Percentiles rank a stretch among this genome's conserved stretches.
These are phyloP conservation scores for Coranthus polyacanthus DNA, from an alignment of 2,797 vertebrate species.

Conservation along the genomic window DNA sequence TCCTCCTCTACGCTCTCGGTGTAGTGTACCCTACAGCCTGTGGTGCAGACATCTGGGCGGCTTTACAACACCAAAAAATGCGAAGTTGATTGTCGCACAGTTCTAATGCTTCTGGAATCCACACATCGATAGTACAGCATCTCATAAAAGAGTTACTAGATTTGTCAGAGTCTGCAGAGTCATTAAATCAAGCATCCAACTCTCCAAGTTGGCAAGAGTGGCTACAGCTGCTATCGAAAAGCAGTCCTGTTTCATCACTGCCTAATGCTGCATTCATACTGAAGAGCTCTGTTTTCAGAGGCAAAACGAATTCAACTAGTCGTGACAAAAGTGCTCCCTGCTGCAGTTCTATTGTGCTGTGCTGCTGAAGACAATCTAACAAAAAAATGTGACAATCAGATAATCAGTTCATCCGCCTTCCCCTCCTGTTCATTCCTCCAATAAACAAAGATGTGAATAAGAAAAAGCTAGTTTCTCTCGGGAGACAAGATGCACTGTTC, in stretches of 20 bases:
- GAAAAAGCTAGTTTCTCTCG: background rate
- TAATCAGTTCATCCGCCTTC: background rate
- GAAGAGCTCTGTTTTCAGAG: constrained; percentile 32
- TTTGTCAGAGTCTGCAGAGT: constrained; percentile 45
- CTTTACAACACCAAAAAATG: constrained; percentile 22
- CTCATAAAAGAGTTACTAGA: constrained; percentile 48
- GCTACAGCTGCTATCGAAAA: constrained; percentile 49
- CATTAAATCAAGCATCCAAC: constrained; percentile 56
- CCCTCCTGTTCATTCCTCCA: background rate
- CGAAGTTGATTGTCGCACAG: constrained; percentile 32
- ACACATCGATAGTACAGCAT: constrained; percentile 38
- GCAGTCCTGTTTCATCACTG: constrained; percentile 35
- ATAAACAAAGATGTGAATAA: background rate
- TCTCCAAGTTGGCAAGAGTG: constrained; percentile 45
- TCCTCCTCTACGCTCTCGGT: constrained; percentile 17
- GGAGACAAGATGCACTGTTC: background rate
- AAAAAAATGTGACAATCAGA: background rate
- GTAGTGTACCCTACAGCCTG: background rate
- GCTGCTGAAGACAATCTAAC: constrained; percentile 5
- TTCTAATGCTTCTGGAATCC: constrained; percentile 43
- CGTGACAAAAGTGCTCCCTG: constrained; percentile 26
- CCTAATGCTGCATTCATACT: constrained; percentile 25
- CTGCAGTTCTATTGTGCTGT: constrained; percentile 17
- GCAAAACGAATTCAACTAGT: constrained; percentile 23
- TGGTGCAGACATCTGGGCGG: constrained; percentile 39